Evolutionary conservation across 2,113 vertebrate species (phyloP), one percentile per base, ranked within the genome.

Genomic region (Brachyistius frenatus): DNA sequence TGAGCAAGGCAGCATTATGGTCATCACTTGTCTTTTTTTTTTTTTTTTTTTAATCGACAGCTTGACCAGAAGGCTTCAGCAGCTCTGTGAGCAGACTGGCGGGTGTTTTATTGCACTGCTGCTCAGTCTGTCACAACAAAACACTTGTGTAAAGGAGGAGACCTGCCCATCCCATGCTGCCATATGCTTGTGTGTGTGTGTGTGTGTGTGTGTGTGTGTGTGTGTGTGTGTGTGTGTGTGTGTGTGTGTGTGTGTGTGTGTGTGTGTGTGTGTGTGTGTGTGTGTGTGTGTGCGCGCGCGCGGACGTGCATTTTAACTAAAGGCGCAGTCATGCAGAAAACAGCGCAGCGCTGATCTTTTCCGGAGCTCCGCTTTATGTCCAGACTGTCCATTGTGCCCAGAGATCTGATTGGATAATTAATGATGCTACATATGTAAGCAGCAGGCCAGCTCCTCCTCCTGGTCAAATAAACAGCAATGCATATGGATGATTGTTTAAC

Each of bases 271-370:
- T 23, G 23, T 23, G 23, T 23, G 23, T 23, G 23, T 23, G 23
- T 23, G 23, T 23, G 23, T 23, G 23, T 23, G 37, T 35, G 41
- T 44, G 56, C n/a, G n/a, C n/a, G n/a, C n/a, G n/a, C n/a, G n/a
- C n/a, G n/a, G n/a, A n/a, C n/a, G n/a, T 52, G 1, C 14, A 15
- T 23, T 53, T 62, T 37, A 71, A 62, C 88, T 89, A 89, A 94
- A 93, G 91, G 84, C 52, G 55, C 92, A 93, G 90, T 93, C 93
- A 94, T 91, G 92, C 94, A 93, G 89, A 93, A 92, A 93, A 91
- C 80, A 82, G 77, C 66, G 47, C 69, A 81, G 91, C 84, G 82
- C 78, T 92, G 73, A 68, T 79, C 88, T 87, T 89, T 90, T 90
- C 90, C 52, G 31, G 69, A 56, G 81, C 50, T 39, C 49, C 10